phyloP scores from a whole-genome alignment of 2,888 invertebrate species.

The Clepsis dumicolana region DNA sequence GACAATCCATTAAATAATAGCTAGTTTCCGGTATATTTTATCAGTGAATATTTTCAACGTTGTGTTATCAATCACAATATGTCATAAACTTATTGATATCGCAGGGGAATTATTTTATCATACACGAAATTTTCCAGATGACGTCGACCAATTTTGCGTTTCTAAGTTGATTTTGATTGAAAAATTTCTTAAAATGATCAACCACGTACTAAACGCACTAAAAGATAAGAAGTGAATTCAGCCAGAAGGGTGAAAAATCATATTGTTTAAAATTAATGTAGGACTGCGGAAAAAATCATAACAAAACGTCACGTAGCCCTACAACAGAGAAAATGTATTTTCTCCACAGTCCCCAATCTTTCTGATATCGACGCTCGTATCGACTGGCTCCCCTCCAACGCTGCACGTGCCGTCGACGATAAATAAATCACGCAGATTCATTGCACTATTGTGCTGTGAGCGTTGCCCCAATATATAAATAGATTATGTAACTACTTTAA shows the following conservation, averaged over 20 bases:
- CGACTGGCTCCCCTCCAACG: slow-evolving; percentile 41
- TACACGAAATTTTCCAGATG: background rate
- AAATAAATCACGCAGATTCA: slow-evolving; percentile 46
- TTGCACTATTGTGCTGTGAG: slow-evolving; percentile 42
- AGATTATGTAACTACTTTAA: slow-evolving; percentile 36
- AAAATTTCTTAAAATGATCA: too few species aligned
- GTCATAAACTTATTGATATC: background rate
- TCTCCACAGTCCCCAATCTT: slow-evolving; percentile 30
- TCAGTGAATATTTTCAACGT: background rate
- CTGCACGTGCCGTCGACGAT: slow-evolving; percentile 38
- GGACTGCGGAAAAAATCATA: too few species aligned
- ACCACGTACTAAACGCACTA: too few species aligned
- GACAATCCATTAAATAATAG: slow-evolving; percentile 2
- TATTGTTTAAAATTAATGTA: too few species aligned
- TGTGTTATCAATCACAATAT: slow-evolving; percentile 6
- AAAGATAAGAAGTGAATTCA: too few species aligned
- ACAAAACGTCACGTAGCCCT: too few species aligned
- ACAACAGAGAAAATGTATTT: slow-evolving; percentile 35
- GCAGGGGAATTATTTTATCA: slow-evolving; percentile 2
- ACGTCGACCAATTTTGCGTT: too few species aligned
- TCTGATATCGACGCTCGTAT: slow-evolving; percentile 31
- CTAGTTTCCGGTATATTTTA: slow-evolving; percentile 1
- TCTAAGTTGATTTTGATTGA: background rate
- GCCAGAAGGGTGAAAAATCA: too few species aligned
- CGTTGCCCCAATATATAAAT: slow-evolving; percentile 40